These are phyloP conservation scores for Neoitamus cyanurus DNA, from an alignment of 2,888 invertebrate genomes.

Conservation along the genomic window DNA sequence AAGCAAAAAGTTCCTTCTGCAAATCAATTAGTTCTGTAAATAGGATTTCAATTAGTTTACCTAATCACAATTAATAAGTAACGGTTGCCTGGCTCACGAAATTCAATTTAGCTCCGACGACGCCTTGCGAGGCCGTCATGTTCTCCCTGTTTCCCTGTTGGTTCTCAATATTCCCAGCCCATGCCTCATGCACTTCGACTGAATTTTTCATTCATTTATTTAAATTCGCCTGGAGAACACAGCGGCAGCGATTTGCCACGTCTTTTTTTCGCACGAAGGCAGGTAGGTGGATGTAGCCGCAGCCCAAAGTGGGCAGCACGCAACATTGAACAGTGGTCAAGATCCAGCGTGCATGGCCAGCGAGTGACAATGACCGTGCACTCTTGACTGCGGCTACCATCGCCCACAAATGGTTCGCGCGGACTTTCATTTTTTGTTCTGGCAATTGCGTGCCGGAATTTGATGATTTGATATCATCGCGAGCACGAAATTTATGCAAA, in stretches of 20 bases:
- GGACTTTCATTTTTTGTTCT: slow-evolving; percentile 39
- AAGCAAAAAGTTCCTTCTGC: not conserved
- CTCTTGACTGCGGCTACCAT: not conserved
- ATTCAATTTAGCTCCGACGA: not conserved
- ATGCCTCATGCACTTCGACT: not conserved
- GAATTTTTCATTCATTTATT: slow-evolving; percentile 13
- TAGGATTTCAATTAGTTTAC: not conserved
- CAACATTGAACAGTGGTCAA: slow-evolving; percentile 14
- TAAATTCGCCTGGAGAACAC: slow-evolving; percentile 4
- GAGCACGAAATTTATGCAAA: slow-evolving; percentile 28
- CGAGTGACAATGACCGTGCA: slow-evolving; percentile 40
- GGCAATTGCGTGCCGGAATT: slow-evolving; percentile 30
- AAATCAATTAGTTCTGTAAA: not conserved
- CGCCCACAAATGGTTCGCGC: not conserved
- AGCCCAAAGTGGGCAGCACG: not conserved
- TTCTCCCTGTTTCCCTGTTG: not conserved
- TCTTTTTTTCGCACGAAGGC: not conserved
- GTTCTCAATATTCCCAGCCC: not conserved
- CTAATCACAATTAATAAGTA: not conserved
- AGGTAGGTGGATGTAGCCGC: not conserved
- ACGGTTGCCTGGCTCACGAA: not conserved
- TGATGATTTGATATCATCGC: slow-evolving; percentile 28
- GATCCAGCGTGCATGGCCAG: slow-evolving; percentile 3
- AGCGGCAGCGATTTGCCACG: not conserved
- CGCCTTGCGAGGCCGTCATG: not conserved